Evolutionary conservation across 2,888 invertebrate genomes (phyloP), one percentile per base, ranked within the genome.

Genomic region (Ochlodes sylvanus): DNA sequence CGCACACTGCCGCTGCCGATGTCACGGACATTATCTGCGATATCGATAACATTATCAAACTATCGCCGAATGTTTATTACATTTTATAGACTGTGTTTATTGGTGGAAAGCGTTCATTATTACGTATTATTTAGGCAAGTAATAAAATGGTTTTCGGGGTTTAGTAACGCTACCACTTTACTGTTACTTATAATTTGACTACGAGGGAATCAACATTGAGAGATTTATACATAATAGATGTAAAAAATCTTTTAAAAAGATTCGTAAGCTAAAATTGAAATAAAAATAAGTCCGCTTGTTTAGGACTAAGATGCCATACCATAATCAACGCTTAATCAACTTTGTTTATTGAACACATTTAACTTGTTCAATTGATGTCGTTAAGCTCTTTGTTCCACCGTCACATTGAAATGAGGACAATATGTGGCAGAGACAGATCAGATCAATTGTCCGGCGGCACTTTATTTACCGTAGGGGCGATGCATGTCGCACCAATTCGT

Each of bases 1-100:
- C 89, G 88, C 41, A 77, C 76, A 88, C 89, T 90, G 77, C 77
- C 82, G 67, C 76, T 79, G 42, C 81, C 81, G 69, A 79, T 78
- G 57, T 86, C 88, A 69, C 82, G 83, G 0, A 76, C 87, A 87
- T 88, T 92, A 90, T 93, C 92, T 89, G 73, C 42, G 55, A 73
- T 76, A 74, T 69, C 62, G 75, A 71, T 74, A 73, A 70, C 42
- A 65, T 66, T 65, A 68, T 54, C 61, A 7, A 19, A 38, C 44
- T 58, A 66, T 70, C 65, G 27, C 62, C 68, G 56, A 62, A 61
- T 56, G 38, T 66, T 65, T 61, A 56, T 34, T 17, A 56, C 56
- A 56, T 63, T 50, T 47, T 61, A 15, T 38, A 62, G 63, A 71
- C 64, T 55, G 55, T 38, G 38, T 61, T 68, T 64, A 52, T 52